Conservation (phyloP, 2,113 vertebrate genomes). For the Salminus brasiliensis region DNA sequence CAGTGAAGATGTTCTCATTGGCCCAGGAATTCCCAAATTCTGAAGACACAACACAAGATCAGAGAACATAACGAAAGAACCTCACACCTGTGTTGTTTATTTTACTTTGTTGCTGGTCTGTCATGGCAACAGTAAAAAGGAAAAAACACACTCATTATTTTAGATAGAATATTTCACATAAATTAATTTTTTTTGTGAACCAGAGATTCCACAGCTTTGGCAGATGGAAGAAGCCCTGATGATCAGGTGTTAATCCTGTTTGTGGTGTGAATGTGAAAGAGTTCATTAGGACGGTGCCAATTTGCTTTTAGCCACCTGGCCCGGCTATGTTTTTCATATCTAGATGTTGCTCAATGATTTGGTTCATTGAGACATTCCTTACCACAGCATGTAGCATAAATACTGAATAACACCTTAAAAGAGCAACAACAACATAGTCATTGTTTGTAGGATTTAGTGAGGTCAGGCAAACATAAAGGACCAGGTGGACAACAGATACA, state of each 20-base stretch:
- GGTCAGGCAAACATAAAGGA: not conserved
- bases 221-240: not conserved
- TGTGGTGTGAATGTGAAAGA: no score
- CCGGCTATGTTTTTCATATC: not conserved
- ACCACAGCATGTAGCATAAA: slow-evolving; percentile 32
- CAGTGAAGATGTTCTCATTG: slow-evolving; percentile 89
- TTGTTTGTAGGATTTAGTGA: slow-evolving; percentile 14
- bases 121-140: not conserved
- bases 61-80: not conserved
- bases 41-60: slow-evolving; percentile 59
- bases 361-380: slow-evolving; percentile 10
- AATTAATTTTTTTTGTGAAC: not conserved
- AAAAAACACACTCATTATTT: not conserved
- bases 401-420: slow-evolving; percentile 13
- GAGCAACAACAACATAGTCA: slow-evolving; percentile 27
- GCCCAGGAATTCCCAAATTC: slow-evolving; percentile 89
- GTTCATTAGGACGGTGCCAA: not conserved
- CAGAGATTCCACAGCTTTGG: not conserved
- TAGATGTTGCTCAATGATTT: slow-evolving; percentile 6
- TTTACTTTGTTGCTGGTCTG: not conserved
- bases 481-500: slow-evolving; percentile 5
- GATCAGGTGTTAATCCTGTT: not conserved
- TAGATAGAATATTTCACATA: not conserved
- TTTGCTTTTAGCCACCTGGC: not conserved
- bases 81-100: slow-evolving; percentile 7